Percentiles rank a stretch among this genome's conserved stretches.
These are phyloP conservation scores for Artibeus jamaicensis DNA, from an alignment of 2,797 vertebrate species.

Conservation along the genomic window DNA sequence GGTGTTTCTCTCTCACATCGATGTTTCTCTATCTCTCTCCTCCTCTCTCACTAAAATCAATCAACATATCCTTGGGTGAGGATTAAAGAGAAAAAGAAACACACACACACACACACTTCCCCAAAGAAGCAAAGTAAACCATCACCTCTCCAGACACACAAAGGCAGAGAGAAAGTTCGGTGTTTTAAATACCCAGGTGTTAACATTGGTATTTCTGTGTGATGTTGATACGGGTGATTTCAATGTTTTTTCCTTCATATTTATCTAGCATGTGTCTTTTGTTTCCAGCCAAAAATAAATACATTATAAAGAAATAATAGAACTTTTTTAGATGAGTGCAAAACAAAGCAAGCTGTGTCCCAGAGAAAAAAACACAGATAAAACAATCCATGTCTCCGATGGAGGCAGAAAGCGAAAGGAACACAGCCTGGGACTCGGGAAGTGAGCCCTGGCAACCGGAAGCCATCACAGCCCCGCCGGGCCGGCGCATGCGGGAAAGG, in stretches of 20 bases:
- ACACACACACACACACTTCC: too few species aligned
- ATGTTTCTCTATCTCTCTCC: too few species aligned
- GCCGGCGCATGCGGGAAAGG: not conserved
- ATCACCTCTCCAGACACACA: not conserved
- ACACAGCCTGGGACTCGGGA: accelerated
- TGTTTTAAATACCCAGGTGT: not conserved
- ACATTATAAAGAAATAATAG: not conserved
- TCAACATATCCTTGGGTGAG: too few species aligned
- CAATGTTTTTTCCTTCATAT: not conserved
- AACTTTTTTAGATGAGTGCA: not conserved
- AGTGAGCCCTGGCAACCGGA: accelerated
- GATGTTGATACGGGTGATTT: not conserved
- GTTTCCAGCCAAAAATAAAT: not conserved
- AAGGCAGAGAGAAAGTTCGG: not conserved
- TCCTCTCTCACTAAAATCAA: too few species aligned
- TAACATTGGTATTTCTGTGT: not conserved
- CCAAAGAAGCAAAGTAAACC: not conserved
- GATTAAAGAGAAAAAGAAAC: too few species aligned
- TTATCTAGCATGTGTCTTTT: not conserved
- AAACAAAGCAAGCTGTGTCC: not conserved
- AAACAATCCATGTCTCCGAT: not conserved
- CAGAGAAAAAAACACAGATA: not conserved
- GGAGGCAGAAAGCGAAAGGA: not conserved
- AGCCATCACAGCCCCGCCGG: accelerated
- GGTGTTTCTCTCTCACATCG: too few species aligned